Base-by-base conservation (phyloP, 2,888 invertebrate genomes). In the Hedya salicella region DNA sequence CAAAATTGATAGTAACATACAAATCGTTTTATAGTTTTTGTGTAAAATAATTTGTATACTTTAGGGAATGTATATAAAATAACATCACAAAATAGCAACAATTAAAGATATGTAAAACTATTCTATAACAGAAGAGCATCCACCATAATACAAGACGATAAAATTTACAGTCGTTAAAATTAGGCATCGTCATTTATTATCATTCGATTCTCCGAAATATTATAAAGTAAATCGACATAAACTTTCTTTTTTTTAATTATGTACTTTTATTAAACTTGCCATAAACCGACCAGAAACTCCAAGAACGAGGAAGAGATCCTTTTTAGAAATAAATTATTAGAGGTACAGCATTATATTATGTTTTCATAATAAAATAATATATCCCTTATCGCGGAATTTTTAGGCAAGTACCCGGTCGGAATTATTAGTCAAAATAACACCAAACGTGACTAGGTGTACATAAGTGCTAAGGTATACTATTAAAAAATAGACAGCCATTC, bases 391-490 rank as follows among this genome's bases (percentile, higher is more conserved):
- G n/a, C n/a, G n/a, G n/a, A n/a, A n/a, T n/a, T n/a, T n/a, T n/a
- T n/a, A n/a, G n/a, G n/a, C n/a, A n/a, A 25, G 25, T 6, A 9
- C 36, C 36, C 9, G 36, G 36, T 36, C 36, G 11, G 32, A 11
- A 2, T 9, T 36, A 25, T 25, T 19, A 3, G 17, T 50, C 32
- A 42, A 62, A 30, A 9, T 61, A 40, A 53, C 46, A 60, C 36
- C 39, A 36, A 42, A 53, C 36, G 32, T 64, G 68, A 68, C 68
- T 68, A 68, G 68, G 54, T 42, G 54, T 61, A 32, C 39, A 52
- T 57, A 65, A 53, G 39, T 65, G 59, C 59, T 65, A 59, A 64
- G 19, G 50, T 36, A 19, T 9, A 39, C 17, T 19, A 60, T 44
- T 53, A 40, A 46, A 44, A 53, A 65, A 52, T 46, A 53, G 46